Base-by-base conservation (phyloP, 2,888 invertebrate species). In the Griposia aprilina region DNA sequence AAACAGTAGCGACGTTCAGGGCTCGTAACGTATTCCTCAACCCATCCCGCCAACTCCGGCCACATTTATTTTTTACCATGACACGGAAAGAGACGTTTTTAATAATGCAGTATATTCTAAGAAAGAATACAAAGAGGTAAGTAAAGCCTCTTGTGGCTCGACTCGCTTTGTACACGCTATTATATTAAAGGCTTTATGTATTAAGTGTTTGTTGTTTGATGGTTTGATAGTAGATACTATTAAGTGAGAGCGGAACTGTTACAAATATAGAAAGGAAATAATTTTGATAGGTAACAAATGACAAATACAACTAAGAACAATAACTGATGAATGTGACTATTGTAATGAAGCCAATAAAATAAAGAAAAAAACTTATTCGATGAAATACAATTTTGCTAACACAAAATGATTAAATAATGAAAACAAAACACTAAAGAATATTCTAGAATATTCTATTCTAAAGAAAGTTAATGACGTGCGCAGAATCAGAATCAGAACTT, bases 51-150 rank as follows among this genome's bases (percentile, higher is more conserved):
- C 92, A 89, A 89, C 91, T 88, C 87, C 81, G 86, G 86, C 82
- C 90, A 91, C 93, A 92, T 94, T 94, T 93, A 93, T 94, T 94
- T 94, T 94, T 94, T 93, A 94, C 91, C 90, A 89, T 83, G 89
- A 90, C 90, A 86, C 80, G 92, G 90, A 92, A 91, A 91, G 91
- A 93, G 93, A 93, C 92, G 90, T 91, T 92, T 92, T 96, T 94
- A 95, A 96, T 96, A 96, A 96, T 96, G 93, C 93, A 96, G 93
- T 92, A 92, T 93, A 93, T 93, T 93, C 94, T 95, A 93, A 95
- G 94, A 94, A 94, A 94, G 95, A 94, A 93, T 92, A 94, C 94
- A 94, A 94, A 94, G 94, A 92, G 91, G 90, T 90, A 90, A 90
- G 91, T 90, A 92, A 93, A 92, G 92, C 92, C 91, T 91, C 90